Percentiles rank a stretch among this genome's conserved stretches.
Evolutionary conservation across 2,113 vertebrate genomes (phyloP).

Genomic region (Myanophis thanlyinensis): DNA sequence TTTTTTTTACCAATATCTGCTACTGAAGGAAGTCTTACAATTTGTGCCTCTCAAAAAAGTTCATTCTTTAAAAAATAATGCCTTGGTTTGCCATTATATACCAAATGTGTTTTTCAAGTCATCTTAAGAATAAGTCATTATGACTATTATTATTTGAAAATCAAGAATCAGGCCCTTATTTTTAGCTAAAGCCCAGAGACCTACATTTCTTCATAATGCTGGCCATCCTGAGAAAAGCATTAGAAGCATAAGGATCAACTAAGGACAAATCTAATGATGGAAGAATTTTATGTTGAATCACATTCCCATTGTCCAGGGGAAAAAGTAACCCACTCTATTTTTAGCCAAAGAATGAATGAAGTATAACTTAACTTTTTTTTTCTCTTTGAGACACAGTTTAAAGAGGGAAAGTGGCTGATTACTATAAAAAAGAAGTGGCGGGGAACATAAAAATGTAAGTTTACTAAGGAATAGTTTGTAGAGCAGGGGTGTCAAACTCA

Average conservation of each 20-base stretch:
- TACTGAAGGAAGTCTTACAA: neutral
- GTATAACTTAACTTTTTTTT: neutral
- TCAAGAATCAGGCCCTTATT: neutral
- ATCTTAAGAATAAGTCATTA: neutral
- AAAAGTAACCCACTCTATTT: neutral
- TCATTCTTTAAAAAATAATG: neutral
- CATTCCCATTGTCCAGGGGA: neutral
- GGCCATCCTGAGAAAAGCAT: neutral
- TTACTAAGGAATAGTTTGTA: neutral
- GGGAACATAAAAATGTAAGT: neutral
- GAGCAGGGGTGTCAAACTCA: no score
- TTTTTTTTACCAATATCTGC: neutral
- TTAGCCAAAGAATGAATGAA: neutral
- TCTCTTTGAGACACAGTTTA: neutral
- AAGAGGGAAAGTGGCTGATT: neutral
- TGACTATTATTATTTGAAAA: neutral
- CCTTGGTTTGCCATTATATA: neutral
- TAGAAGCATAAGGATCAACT: neutral
- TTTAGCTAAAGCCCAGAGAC: neutral
- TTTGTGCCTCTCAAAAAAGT: no score
- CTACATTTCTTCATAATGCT: neutral
- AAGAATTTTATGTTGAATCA: conserved; percentile 5
- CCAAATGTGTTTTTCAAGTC: neutral
- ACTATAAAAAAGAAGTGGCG: neutral
- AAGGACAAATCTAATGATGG: neutral